Evolutionary conservation across 53 echinoderm and acorn worm species (phyloP).

Genomic region (Stichopus horrens): DNA sequence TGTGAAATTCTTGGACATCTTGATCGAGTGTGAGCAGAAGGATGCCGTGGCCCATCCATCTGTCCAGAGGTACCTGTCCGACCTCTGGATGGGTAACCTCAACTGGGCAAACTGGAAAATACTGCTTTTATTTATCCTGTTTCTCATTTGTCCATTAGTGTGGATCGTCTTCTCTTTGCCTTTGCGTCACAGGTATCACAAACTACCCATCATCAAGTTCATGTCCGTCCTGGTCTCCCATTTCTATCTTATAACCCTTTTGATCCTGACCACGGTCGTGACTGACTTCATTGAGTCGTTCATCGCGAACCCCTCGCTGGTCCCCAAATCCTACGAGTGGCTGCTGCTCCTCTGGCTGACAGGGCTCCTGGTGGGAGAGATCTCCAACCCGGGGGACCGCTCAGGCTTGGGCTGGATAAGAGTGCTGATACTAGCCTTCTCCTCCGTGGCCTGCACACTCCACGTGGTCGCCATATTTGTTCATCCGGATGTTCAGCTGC

Average conservation of each 20-base stretch:
- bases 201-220: conserved; percentile 97
- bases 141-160: conserved; percentile 80
- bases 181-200: conserved; percentile 80
- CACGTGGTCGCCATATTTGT: conserved; percentile 74
- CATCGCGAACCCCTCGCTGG: conserved; percentile 58
- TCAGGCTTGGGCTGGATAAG: conserved; percentile 93
- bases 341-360: conserved; percentile 86
- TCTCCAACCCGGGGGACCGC: conserved; percentile 88
- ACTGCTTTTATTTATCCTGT: conserved; percentile 75
- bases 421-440: conserved; percentile 77
- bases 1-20: conserved; percentile 77
- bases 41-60: conserved; percentile 97
- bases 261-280: conserved; percentile 79
- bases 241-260: conserved; percentile 78
- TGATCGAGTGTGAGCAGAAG: conserved; percentile 96
- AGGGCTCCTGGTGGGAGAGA: conserved; percentile 81
- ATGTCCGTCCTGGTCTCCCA: conserved; percentile 95
- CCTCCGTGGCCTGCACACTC: conserved; percentile 75
- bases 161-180: conserved; percentile 90
- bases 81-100: conserved; percentile 90
- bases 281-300: conserved; percentile 82
- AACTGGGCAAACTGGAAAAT: conserved; percentile 95
- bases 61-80: conserved; percentile 91
- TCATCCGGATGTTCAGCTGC: conserved; percentile 28
- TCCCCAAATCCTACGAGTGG: conserved; percentile 95